Evolutionary conservation across 2,113 vertebrate species (phyloP).

Genomic region (Hyperopisus bebe): DNA sequence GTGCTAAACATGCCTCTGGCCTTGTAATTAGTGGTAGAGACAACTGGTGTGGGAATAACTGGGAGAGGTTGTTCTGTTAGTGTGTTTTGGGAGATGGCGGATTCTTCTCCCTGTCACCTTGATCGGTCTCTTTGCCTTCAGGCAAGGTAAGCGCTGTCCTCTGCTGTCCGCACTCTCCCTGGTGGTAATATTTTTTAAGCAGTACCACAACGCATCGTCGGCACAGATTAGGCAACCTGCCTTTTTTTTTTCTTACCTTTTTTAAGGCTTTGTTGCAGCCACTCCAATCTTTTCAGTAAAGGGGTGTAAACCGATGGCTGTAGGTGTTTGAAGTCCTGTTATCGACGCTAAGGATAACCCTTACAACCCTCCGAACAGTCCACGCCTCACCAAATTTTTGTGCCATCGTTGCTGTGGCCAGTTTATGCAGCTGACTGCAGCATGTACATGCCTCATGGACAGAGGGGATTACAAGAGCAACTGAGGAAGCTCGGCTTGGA

Average conservation of each 20-base stretch:
- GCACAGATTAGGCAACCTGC: background rate
- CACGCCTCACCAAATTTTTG: background rate
- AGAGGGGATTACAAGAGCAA: background rate
- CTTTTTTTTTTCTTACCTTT: background rate
- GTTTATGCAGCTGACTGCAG: background rate
- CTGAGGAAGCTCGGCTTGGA: background rate
- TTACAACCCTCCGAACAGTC: background rate
- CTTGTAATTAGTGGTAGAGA: background rate
- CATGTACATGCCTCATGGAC: background rate
- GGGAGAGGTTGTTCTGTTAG: background rate
- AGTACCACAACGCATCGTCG: background rate
- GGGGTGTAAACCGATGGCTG: background rate
- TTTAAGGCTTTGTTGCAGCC: background rate
- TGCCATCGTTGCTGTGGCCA: background rate
- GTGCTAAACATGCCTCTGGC: background rate
- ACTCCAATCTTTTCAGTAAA: background rate
- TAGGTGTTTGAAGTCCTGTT: background rate
- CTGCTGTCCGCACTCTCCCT: background rate
- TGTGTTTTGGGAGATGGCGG: background rate
- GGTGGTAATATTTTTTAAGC: background rate
- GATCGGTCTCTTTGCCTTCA: background rate
- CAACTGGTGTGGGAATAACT: background rate
- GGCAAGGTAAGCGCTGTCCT: background rate
- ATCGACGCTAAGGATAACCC: background rate
- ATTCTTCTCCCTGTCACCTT: background rate